These are phyloP conservation scores for Sabatieria punctata DNA, from an alignment of 2,888 invertebrate species.

Conservation along the genomic window DNA sequence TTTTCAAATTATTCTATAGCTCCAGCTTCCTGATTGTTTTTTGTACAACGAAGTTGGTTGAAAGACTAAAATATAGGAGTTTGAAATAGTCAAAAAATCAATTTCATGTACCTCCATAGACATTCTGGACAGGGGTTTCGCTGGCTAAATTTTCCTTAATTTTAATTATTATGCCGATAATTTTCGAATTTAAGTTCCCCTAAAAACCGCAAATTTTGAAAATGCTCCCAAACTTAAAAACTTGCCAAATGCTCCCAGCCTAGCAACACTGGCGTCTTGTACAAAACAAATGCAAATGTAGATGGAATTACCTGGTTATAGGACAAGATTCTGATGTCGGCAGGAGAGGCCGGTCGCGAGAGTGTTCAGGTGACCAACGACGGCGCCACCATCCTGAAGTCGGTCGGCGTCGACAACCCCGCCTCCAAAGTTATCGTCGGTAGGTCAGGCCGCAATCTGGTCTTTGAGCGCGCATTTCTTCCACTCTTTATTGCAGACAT, in stretches of 20 bases:
- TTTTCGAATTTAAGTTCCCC: background rate
- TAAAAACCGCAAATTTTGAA: background rate
- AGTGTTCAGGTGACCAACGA: conserved; percentile 89
- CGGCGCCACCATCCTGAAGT: conserved; percentile 91
- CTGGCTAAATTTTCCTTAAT: too few species aligned
- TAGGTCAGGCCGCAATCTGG: conserved; percentile 14
- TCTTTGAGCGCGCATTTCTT: conserved; percentile 52
- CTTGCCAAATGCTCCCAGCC: too few species aligned
- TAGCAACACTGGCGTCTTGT: background rate
- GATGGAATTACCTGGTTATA: conserved; percentile 14
- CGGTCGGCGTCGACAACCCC: conserved; percentile 92
- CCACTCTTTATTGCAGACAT: conserved; percentile 48
- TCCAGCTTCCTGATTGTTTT: too few species aligned
- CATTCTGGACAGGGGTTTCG: too few species aligned
- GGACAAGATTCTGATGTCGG: conserved; percentile 41
- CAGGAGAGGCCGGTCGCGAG: conserved; percentile 26
- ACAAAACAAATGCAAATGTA: background rate
- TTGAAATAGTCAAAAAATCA: too few species aligned
- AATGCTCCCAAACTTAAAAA: too few species aligned
- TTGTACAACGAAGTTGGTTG: too few species aligned
- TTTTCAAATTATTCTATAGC: too few species aligned
- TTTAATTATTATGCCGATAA: background rate
- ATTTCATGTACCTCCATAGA: too few species aligned
- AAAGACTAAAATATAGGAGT: too few species aligned
- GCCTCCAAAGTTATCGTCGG: conserved; percentile 92